Base-by-base conservation (phyloP, 1,140 invertebrate species). In the Pseudomyrmex gracilis region DNA sequence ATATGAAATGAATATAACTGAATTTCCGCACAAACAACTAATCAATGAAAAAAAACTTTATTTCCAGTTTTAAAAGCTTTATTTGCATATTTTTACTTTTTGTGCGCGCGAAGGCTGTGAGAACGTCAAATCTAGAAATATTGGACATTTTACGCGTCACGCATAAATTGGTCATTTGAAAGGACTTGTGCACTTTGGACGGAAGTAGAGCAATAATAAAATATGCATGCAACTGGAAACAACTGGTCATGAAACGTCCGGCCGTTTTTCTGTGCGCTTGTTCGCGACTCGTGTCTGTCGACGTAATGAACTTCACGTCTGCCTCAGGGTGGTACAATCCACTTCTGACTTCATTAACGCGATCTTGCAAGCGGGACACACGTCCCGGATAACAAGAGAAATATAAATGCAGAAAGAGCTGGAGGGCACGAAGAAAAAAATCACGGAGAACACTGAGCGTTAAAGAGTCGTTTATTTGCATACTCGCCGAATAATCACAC, bases 401-500 rank as follows among this genome's bases (percentile, higher is more conserved):
- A 66, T 34, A 34, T 34, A 66, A 66, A 66, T 47, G 63, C 9
- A 9, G 34, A 17, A 15, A 57, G 15, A n/a, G 22, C 2, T 34
- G 15, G 13, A 64, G 1, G n/a, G 15, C 13, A 15, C 2, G 2
- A 5, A 74, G 9, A 47, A 34, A 51, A 61, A 53, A 47, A 24
- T 49, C 24, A 7, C 17, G 24, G n/a, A 49, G 20, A 17, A 49
- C 22, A 53, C 24, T 15, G n/a, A 53, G 61, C 45, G 45, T 55
- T 78, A 70, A 67, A 55, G n/a, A 77, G 47, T 57, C 34, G 55
- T 61, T 55, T 84, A 63, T 78, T 70, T 74, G 51, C 61, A 83
- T 74, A 74, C 55, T 58, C 57, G 63, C 53, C 43, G 49, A 61
- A 53, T 34, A 58, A 17, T 58, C 55, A 17, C 55, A 20, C n/a